Evolutionary conservation across 35 echinoderm and acorn worm species (phyloP), one percentile per base, ranked within the genome.

Genomic region (Stichopus chloronotus): DNA sequence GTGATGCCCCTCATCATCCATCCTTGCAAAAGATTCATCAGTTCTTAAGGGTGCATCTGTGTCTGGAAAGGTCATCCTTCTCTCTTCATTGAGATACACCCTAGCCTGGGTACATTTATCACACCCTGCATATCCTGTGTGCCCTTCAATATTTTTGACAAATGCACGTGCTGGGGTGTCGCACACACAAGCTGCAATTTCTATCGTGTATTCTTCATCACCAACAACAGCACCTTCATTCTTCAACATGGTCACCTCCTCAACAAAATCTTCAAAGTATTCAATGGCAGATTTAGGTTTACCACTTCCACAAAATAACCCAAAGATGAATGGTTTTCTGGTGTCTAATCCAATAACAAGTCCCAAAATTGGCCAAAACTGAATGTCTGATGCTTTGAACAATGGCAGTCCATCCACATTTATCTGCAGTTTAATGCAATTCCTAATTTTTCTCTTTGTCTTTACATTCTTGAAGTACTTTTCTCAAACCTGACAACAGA

Each of bases 331-430:
- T 84, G 86, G 71, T 59, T 52, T 72, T 24, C 60, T 90, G 20
- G 55, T 53, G 8, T 80, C 10, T n/a, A 59, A 25, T 14, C 65
- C 85, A 25, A 79, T 24, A 56, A 95, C 52, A 54, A 88, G 23
- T 21, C 85, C 94, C 56, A 95, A 72, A 63, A 93, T 95, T 78
- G 94, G 94, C 94, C 94, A 95, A 76, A 95, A 95, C 22, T 93
- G 90, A 23, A 55, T 24, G 19, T 72, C 58, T 14, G 82, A 79
- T 76, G 83, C 56, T 88, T 95, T 95, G 53, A 95, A 95, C 59
- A 95, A 90, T 63, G 92, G 94, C 19, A 95, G 14, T 30, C 94
- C 94, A 93, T 95, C 94, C 9, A 95, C 76, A 90, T 81, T 81
- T 56, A 93, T 83, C 57, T 93, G 86, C 9, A 93, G 7, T 71